Evolutionary conservation across 2,113 vertebrate species (phyloP).

Genomic region (Conger conger): DNA sequence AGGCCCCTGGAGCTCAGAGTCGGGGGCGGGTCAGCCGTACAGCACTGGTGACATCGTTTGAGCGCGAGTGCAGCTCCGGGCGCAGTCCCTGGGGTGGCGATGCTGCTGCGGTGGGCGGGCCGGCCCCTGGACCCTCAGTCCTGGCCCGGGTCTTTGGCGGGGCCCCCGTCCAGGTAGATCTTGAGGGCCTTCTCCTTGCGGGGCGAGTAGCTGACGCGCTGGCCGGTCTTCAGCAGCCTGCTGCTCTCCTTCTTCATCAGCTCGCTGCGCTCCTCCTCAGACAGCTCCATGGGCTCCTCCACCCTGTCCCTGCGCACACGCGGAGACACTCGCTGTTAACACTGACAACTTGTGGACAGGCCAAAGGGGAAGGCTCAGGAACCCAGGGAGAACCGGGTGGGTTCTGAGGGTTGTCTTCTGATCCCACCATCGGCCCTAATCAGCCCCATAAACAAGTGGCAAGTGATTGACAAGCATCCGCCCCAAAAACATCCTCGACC

Average conservation of each 20-base stretch:
- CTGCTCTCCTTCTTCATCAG: constrained; percentile 99
- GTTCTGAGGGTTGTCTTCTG: background rate
- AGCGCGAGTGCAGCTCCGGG: constrained; percentile 62
- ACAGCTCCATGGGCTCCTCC: constrained; percentile 88
- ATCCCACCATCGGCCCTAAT: background rate
- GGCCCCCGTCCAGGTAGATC: constrained; percentile 96
- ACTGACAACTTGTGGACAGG: background rate
- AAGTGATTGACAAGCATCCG: too few relatives aligned
- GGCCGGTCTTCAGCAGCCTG: constrained; percentile 93
- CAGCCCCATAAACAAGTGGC: background rate
- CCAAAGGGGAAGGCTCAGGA: background rate
- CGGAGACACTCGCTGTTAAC: background rate
- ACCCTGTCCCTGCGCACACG: constrained; percentile 79
- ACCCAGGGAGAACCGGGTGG: background rate
- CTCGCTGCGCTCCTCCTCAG: constrained; percentile 93
- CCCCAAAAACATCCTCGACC: too few relatives aligned
- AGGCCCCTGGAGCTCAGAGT: constrained; percentile 71
- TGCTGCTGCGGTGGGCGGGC: constrained; percentile 73
- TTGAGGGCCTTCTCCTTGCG: constrained; percentile 99
- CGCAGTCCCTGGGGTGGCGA: constrained; percentile 65
- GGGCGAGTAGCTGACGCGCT: constrained; percentile 95
- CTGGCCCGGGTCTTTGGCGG: constrained; percentile 89
- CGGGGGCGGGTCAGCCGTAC: constrained; percentile 69
- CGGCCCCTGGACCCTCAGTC: constrained; percentile 73
- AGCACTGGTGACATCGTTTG: constrained; percentile 78